phyloP scores from a whole-genome alignment of 2,113 vertebrate genomes.

The Holacanthus passer region DNA sequence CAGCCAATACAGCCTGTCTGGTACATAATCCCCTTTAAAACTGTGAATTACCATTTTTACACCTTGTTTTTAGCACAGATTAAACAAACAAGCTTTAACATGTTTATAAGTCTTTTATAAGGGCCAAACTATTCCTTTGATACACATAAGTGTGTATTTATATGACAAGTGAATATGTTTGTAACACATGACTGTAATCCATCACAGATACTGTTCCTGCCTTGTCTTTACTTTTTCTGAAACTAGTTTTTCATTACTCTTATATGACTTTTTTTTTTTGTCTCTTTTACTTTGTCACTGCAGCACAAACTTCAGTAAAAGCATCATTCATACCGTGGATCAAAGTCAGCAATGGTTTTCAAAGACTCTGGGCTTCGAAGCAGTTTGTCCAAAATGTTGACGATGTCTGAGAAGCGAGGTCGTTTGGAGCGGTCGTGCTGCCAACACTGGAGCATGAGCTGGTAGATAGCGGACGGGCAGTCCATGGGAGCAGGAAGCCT shows the following conservation, averaged over 20 bases:
- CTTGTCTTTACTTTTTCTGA: neutral
- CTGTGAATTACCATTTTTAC: neutral
- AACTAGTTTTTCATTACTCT: neutral
- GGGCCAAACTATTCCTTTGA: too few species aligned
- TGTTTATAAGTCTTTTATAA: too few species aligned
- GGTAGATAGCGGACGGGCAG: slow-evolving; percentile 94
- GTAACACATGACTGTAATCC: neutral
- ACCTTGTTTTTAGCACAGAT: neutral
- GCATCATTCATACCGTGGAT: slow-evolving; percentile 87
- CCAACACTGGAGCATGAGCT: slow-evolving; percentile 99
- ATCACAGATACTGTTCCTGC: neutral
- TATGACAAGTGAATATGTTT: neutral
- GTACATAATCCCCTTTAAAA: neutral
- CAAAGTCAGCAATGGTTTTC: slow-evolving; percentile 92
- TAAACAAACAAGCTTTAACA: slow-evolving; percentile 4
- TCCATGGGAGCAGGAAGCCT: slow-evolving; percentile 95
- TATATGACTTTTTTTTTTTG: neutral
- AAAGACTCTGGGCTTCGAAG: slow-evolving; percentile 91
- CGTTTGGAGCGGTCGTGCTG: slow-evolving; percentile 91
- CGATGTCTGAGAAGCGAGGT: slow-evolving; percentile 91
- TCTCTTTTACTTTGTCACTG: neutral
- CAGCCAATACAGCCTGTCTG: too few species aligned
- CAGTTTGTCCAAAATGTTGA: slow-evolving; percentile 96
- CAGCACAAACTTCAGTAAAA: neutral
- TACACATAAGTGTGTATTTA: neutral